Evolutionary conservation across 2,888 invertebrate genomes (phyloP), one percentile per base, ranked within the genome.

Genomic region (Choreutis nemorana): DNA sequence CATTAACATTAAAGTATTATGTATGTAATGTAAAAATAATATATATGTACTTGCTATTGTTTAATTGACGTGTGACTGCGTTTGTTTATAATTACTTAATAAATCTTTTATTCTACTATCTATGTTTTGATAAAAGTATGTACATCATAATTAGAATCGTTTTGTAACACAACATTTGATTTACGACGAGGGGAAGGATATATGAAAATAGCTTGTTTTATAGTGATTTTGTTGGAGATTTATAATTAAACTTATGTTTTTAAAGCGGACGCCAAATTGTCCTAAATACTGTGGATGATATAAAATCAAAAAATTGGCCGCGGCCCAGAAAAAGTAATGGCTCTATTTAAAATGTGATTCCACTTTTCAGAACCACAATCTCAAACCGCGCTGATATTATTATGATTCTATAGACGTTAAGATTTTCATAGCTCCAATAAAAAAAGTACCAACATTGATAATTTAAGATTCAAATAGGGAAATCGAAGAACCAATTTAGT

Each of bases 71-170:
- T 64, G 67, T 72, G 73, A 66, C 62, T 72, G 72, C 59, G 68
- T 65, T 66, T 73, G 67, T 73, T 71, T 72, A 73, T 71, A 68
- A 64, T 58, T 68, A 70, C 60, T 70, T 73, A 77, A 73, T 78
- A 78, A 77, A 78, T 64, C 66, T 70, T 66, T 70, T 73, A 73
- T 65, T 68, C 65, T 68, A 73, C 58, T 63, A 57, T 44, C 32
- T 44, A 36, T n/a, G n/a, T n/a, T n/a, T n/a, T n/a, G n/a, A n/a
- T n/a, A n/a, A n/a, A n/a, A n/a, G n/a, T n/a, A n/a, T n/a, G n/a
- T n/a, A n/a, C n/a, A n/a, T n/a, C n/a, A n/a, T n/a, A n/a, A n/a
- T n/a, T n/a, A n/a, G n/a, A n/a, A n/a, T n/a, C n/a, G n/a, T n/a
- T n/a, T n/a, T n/a, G n/a, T n/a, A n/a, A n/a, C n/a, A n/a, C n/a